These are phyloP conservation scores for Onthophagus sagittarius DNA, from an alignment of 2,888 invertebrate genomes.

Conservation along the genomic window DNA sequence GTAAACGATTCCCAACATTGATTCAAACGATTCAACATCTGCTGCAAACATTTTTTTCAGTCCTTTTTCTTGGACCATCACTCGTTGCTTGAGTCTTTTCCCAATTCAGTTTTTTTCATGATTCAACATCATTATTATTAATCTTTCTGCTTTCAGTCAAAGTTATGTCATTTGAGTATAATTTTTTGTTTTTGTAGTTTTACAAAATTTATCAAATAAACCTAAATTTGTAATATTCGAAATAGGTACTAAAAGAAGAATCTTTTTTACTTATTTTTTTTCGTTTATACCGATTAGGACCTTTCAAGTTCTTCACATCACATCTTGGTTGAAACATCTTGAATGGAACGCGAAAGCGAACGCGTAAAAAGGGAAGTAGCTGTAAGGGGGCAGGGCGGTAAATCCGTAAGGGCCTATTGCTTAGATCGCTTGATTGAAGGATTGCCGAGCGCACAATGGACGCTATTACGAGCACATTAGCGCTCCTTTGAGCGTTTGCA, in stretches of 20 bases:
- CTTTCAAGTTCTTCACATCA: neutral
- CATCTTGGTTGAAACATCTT: slow-evolving; percentile 11
- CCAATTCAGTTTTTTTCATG: no score
- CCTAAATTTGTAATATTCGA: neutral
- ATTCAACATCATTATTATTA: no score
- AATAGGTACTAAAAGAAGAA: neutral
- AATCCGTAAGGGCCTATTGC: slow-evolving; percentile 41
- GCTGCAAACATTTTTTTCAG: no score
- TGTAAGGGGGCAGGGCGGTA: slow-evolving; percentile 1
- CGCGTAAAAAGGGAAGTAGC: slow-evolving; percentile 15
- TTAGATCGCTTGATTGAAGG: slow-evolving; percentile 43
- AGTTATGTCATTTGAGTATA: no score
- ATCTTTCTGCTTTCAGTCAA: no score
- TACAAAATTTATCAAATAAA: neutral
- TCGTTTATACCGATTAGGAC: neutral
- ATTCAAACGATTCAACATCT: no score
- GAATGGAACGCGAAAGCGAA: neutral
- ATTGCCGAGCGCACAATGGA: slow-evolving; percentile 44
- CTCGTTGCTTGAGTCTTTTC: no score
- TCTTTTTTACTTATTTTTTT: neutral
- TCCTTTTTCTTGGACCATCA: no score
- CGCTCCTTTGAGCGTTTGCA: slow-evolving; percentile 47
- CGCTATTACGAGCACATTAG: slow-evolving; percentile 46
- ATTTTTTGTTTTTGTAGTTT: neutral
- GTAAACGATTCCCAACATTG: no score